phyloP scores from a whole-genome alignment of 2,888 invertebrate species.

The Ephialtes manifestator region DNA sequence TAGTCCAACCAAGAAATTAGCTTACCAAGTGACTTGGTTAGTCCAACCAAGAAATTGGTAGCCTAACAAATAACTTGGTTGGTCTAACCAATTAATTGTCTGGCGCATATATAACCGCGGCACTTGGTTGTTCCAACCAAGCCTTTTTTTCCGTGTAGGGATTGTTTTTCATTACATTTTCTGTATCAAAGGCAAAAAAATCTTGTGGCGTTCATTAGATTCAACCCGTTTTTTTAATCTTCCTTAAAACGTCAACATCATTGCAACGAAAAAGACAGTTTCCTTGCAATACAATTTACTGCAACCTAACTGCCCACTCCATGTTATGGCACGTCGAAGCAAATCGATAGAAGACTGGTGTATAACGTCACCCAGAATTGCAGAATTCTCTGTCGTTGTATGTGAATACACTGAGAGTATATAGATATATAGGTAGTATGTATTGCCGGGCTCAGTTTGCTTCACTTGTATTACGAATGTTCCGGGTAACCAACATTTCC shows the following conservation, averaged over 20 bases:
- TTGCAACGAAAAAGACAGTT: background rate
- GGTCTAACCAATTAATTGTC: too few relatives aligned
- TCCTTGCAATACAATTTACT: background rate
- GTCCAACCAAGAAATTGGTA: too few relatives aligned
- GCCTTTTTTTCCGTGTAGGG: too few relatives aligned
- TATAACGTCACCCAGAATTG: constrained; percentile 1
- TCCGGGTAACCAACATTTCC: constrained; percentile 41
- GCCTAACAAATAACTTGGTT: too few relatives aligned
- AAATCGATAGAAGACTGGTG: constrained; percentile 4
- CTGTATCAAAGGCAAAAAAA: background rate
- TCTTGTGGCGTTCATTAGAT: background rate
- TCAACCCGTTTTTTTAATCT: background rate
- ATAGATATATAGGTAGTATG: background rate
- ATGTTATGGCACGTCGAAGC: background rate
- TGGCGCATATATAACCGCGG: too few relatives aligned
- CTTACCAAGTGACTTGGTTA: too few relatives aligned
- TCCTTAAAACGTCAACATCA: background rate
- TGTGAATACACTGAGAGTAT: background rate
- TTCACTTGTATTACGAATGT: constrained; percentile 33
- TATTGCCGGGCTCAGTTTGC: constrained; percentile 9
- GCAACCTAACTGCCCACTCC: background rate
- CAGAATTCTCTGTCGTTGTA: constrained; percentile 2
- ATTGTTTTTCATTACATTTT: background rate
- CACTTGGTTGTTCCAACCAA: too few relatives aligned
- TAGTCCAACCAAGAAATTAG: too few relatives aligned